phyloP scores from a whole-genome alignment of 2,113 vertebrate genomes.

The Melozone crissalis region DNA sequence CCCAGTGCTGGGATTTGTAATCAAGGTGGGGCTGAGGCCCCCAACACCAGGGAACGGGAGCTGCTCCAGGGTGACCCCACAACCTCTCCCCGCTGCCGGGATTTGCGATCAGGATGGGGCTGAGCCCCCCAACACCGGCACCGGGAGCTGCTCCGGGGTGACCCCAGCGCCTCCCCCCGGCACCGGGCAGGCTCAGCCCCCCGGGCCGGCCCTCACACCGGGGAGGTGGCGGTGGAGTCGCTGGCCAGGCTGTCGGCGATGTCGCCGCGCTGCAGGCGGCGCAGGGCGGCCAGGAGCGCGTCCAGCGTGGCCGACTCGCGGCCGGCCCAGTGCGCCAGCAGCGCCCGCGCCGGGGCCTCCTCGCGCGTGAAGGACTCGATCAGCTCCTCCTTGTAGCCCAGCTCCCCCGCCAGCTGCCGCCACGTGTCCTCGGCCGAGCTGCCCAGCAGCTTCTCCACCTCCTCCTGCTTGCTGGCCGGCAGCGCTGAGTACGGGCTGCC shows the following conservation, averaged over 20 bases:
- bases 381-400: constrained; percentile 91
- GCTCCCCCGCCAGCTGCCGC: constrained; percentile 87
- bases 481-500: constrained; percentile 76
- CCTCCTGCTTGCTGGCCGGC: constrained; percentile 85
- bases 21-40: no score
- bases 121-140: no score
- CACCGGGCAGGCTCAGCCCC: neutral
- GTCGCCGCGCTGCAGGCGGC: constrained; percentile 89
- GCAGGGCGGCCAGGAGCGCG: constrained; percentile 84
- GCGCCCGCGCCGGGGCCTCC: constrained; percentile 82
- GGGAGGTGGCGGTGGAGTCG: constrained; percentile 89
- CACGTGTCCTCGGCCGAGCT: constrained; percentile 85
- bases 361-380: constrained; percentile 87
- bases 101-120: no score
- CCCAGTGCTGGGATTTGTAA: no score
- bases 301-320: constrained; percentile 91
- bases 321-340: constrained; percentile 88
- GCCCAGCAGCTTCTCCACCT: constrained; percentile 91
- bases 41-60: no score
- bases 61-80: no score
- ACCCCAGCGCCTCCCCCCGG: no score
- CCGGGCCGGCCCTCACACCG: constrained; percentile 77
- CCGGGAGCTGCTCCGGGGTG: no score
- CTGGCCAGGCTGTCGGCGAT: constrained; percentile 88
- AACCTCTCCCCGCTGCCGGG: no score